Evolutionary conservation across 2,888 invertebrate species (phyloP), one percentile per base, ranked within the genome.

Genomic region (Diplolepis rosae): DNA sequence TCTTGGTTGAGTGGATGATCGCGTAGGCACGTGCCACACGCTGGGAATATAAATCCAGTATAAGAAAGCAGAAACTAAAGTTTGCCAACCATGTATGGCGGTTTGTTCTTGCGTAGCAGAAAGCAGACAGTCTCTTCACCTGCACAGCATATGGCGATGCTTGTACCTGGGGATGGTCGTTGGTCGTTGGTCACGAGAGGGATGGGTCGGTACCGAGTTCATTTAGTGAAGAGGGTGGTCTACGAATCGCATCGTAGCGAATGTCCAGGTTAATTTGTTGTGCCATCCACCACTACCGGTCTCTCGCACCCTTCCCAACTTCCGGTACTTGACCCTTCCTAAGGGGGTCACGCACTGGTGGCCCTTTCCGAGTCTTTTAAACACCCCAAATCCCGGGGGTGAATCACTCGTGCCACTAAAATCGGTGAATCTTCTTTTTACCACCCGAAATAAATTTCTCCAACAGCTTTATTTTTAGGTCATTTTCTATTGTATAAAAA

Each of bases 281-380:
- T 80, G 80, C 82, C 76, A 70, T 79, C 73, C 73, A 70, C 72
- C 76, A 75, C 74, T 72, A 65, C 71, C 56, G 71, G 54, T 72
- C 71, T 75, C 74, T 24, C 70, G 72, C 74, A 77, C 77, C 78
- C 75, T 76, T 56, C 72, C 72, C 74, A 77, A 82, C 83, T 85
- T 86, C 86, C 86, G 85, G 83, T 86, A 83, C 84, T 86, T 85
- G 85, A 85, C 83, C 86, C 83, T 82, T 76, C 73, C 66, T 76
- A 75, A 80, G 81, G 84, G 84, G 81, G 83, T 83, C 81, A 83
- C 80, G 83, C 84, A 79, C 79, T 75, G 82, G 74, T 81, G 81
- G 71, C 77, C 74, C 70, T 76, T 69, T 72, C 51, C 74, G 70
- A 73, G 75, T 73, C 75, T 74, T 74, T 75, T 75, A 75, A 79